Conservation (phyloP, 2,113 vertebrate genomes). For the Caracal caracal region DNA sequence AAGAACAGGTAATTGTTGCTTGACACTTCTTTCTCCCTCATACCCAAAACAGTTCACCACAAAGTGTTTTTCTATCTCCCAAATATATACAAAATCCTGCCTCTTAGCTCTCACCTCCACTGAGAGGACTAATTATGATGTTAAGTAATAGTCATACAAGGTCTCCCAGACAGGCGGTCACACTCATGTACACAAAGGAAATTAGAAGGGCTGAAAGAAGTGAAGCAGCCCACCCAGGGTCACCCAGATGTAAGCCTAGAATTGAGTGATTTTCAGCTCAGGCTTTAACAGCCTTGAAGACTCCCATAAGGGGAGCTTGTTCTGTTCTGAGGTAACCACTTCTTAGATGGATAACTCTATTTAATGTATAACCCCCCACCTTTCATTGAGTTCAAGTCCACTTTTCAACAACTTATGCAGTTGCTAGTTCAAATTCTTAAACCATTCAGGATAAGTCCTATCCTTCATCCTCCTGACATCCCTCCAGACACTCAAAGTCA, state of each 20-base stretch:
- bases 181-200: neutral
- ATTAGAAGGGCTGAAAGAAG: neutral
- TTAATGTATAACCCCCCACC: neutral
- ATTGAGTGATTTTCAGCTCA: neutral
- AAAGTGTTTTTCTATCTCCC: neutral
- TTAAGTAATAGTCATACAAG: neutral
- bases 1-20: neutral
- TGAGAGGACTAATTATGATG: neutral
- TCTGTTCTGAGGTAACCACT: neutral
- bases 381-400: slow-evolving; percentile 10
- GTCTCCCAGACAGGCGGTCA: neutral
- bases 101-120: neutral
- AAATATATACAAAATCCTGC: neutral
- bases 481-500: slow-evolving; percentile 2
- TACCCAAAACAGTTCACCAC: neutral
- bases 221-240: no score
- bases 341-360: neutral
- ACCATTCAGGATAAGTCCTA: neutral
- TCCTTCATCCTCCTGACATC: neutral
- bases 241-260: neutral
- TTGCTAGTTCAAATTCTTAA: slow-evolving; percentile 6
- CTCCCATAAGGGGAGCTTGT: neutral
- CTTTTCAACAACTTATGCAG: neutral
- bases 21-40: neutral
- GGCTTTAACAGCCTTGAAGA: neutral